A percentile compares a stretch with the other conserved stretches of the same genome.
phyloP scores from a whole-genome alignment of 2,797 vertebrate species.

The Sus cebifrons region DNA sequence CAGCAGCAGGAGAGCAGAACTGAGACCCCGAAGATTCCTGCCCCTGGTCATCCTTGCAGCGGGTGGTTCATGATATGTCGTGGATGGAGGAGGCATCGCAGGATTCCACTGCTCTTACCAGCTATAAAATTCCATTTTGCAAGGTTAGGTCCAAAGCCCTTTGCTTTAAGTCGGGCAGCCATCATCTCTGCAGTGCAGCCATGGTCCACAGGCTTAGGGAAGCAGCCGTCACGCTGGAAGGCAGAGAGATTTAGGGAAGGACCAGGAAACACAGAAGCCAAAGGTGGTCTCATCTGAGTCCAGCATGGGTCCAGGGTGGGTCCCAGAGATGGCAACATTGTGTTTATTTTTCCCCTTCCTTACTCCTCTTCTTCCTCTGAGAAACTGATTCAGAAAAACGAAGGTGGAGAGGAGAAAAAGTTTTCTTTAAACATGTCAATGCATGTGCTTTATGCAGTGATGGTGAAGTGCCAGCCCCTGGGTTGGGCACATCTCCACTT shows the following conservation, averaged over 20 bases:
- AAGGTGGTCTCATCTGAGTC: rapidly evolving
- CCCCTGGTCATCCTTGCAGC: not conserved
- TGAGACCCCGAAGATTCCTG: not conserved
- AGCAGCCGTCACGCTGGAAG: not conserved
- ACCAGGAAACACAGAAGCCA: rapidly evolving
- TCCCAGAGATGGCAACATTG: not conserved
- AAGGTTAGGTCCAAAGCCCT: not conserved
- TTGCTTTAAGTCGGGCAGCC: not conserved
- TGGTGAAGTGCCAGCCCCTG: not conserved
- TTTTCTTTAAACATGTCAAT: not conserved
- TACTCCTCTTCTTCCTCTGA: not conserved
- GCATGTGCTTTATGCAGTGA: not conserved
- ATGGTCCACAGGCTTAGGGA: rapidly evolving
- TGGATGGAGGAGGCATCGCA: not conserved
- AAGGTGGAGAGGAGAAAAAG: not conserved
- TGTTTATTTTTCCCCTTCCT: not conserved
- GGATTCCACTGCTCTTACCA: not conserved
- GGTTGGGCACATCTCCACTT: not conserved
- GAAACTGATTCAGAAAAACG: not conserved
- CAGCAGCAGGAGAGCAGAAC: not conserved
- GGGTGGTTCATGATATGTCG: not conserved
- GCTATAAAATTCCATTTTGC: slow-evolving; percentile 51
- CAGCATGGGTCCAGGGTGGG: rapidly evolving
- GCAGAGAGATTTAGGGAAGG: not conserved
- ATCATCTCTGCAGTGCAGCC: not conserved